Base-by-base conservation (phyloP, 1,140 invertebrate genomes). In the Samia ricini region DNA sequence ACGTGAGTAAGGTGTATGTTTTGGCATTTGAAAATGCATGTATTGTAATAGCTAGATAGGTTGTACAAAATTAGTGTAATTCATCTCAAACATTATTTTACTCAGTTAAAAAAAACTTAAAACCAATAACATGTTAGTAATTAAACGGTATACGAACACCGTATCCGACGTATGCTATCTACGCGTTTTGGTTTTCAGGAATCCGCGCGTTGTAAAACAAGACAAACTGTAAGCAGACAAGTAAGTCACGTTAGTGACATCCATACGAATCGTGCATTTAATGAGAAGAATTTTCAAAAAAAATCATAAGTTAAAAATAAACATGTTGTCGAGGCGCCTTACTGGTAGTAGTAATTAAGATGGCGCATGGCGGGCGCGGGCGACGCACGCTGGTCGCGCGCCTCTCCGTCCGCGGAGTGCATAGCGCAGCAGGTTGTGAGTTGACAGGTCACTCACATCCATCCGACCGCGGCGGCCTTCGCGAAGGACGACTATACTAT, bases 341-440 rank as follows among this genome's bases (percentile, higher is more conserved):
- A 87, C 81, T 81, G 84, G 83, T 85, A 64, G 76, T 81, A 79
- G 84, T 83, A 87, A 89, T 89, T 89, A 89, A 82, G 71, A 75
- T 81, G 81, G 83, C 77, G 77, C 79, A 75, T 62, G 71, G 74
- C 75, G 71, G 69, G 74, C 76, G 75, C 74, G 71, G 60, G 26
- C 22, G 26, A 20, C 56, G 76, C 83, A 74, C 77, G 82, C 68
- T 68, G 71, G 72, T 66, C 74, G 69, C 70, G 61, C 63, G 60
- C 63, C 20, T 49, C 50, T 33, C 33, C n/a, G 29, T 24, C 24
- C 24, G 59, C 59, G 21, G 48, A 52, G 51, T 23, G 23, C 56
- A 57, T 63, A 20, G 23, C 42, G 59, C 67, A 56, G 55, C 61
- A 36, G 61, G 58, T 64, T 50, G 57, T 71, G 70, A 67, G 63